Percentiles rank a stretch among this genome's conserved stretches.
Evolutionary conservation across 2,888 invertebrate species (phyloP).

Genomic region (Drosophila seclusa): DNA sequence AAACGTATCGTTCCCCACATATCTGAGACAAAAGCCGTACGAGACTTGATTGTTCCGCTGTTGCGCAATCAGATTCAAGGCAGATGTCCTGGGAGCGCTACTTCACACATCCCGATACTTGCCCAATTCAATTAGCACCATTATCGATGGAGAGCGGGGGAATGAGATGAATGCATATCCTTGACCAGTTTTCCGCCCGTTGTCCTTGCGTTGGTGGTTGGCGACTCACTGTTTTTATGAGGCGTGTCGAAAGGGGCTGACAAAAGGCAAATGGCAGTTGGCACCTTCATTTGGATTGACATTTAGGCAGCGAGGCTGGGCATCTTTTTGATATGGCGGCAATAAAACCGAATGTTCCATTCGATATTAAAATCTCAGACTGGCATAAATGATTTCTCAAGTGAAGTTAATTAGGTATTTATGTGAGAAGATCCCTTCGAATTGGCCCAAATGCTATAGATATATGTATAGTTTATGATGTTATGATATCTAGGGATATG

Average conservation of each 20-base stretch:
- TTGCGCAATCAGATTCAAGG: conserved; percentile 36
- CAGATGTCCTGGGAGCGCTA: conserved; percentile 53
- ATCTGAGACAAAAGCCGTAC: conserved; percentile 44
- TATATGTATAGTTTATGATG: background rate
- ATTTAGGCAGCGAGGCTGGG: conserved; percentile 24
- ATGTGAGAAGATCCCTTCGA: conserved; percentile 1
- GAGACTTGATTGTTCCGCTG: conserved; percentile 28
- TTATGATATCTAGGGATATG: background rate
- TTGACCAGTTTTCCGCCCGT: background rate
- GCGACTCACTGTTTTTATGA: conserved; percentile 62
- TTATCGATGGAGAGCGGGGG: conserved; percentile 22
- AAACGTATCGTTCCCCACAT: conserved; percentile 58
- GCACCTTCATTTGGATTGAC: conserved; percentile 46
- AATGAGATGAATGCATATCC: background rate
- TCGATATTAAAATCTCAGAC: conserved; percentile 5
- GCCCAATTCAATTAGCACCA: conserved; percentile 73
- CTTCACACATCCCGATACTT: conserved; percentile 55
- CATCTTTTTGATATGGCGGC: conserved; percentile 53
- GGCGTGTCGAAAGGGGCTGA: conserved; percentile 59
- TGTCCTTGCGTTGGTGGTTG: conserved; percentile 22
- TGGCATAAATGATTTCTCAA: conserved; percentile 3
- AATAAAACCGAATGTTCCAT: conserved; percentile 31
- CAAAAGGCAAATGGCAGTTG: conserved; percentile 47
- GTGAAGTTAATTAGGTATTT: conserved; percentile 29
- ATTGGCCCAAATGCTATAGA: background rate